phyloP scores from a whole-genome alignment of 2,113 vertebrate species.

The Emydocephalus ijimae region DNA sequence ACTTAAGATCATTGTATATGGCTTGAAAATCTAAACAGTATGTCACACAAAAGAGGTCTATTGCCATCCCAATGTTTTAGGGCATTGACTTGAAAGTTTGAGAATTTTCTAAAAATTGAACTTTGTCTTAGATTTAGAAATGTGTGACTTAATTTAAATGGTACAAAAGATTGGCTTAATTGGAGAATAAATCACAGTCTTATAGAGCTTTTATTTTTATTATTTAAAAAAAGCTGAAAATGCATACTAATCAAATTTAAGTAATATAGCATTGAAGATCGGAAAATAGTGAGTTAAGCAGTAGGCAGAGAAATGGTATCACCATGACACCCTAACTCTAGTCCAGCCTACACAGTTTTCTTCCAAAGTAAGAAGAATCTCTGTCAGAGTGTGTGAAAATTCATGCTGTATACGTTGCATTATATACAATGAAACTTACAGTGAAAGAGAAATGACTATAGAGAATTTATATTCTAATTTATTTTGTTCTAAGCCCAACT shows the following conservation, averaged over 20 bases:
- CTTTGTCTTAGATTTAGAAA: background rate
- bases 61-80: background rate
- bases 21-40: conserved; percentile 22
- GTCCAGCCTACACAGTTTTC: background rate
- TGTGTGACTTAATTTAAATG: background rate
- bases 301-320: background rate
- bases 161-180: background rate
- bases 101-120: background rate
- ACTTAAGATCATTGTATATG: conserved; percentile 4
- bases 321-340: conserved; percentile 1
- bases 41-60: background rate
- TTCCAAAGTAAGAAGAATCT: background rate
- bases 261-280: background rate
- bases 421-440: background rate
- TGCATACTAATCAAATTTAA: background rate
- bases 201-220: background rate
- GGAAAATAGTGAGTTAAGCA: background rate
- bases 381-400: background rate
- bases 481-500: background rate
- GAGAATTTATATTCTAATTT: background rate
- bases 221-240: background rate
- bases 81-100: background rate
- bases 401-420: background rate
- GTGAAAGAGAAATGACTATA: background rate
- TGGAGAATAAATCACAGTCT: background rate